Evolutionary conservation across 2,113 vertebrate genomes (phyloP).

Genomic region (Climacteris rufus): DNA sequence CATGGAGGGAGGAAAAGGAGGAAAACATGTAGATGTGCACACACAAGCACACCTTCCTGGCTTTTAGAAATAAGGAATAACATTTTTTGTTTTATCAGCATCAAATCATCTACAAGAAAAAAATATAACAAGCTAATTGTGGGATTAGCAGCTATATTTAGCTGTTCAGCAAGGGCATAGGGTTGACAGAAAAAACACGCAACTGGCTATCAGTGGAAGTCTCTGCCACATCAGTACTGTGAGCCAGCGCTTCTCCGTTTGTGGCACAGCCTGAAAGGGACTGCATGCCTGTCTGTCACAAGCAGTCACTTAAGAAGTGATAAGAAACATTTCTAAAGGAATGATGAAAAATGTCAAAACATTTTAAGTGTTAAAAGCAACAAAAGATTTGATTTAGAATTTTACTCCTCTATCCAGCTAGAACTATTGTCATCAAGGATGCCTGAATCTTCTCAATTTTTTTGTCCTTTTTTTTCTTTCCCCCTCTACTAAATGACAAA

Average conservation of each 20-base stretch:
- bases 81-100: neutral
- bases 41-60: neutral
- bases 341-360: conserved; percentile 31
- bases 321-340: conserved; percentile 55
- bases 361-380: conserved; percentile 44
- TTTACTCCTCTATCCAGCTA: neutral
- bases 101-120: neutral
- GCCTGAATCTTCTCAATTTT: neutral
- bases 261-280: conserved; percentile 29
- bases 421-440: conserved; percentile 3
- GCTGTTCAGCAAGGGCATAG: neutral
- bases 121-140: neutral
- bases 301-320: conserved; percentile 22
- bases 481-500: neutral
- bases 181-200: neutral
- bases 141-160: neutral
- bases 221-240: neutral
- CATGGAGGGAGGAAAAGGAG: rapidly evolving
- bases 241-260: neutral
- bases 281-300: conserved; percentile 32
- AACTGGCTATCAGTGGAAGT: neutral
- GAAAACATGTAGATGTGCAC: rapidly evolving
- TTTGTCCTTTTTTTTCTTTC: neutral
- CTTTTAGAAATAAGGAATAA: neutral
- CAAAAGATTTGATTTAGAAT: conserved; percentile 17